Evolutionary conservation across 2,797 vertebrate species (phyloP).

Genomic region (Bradypodion ventrale): DNA sequence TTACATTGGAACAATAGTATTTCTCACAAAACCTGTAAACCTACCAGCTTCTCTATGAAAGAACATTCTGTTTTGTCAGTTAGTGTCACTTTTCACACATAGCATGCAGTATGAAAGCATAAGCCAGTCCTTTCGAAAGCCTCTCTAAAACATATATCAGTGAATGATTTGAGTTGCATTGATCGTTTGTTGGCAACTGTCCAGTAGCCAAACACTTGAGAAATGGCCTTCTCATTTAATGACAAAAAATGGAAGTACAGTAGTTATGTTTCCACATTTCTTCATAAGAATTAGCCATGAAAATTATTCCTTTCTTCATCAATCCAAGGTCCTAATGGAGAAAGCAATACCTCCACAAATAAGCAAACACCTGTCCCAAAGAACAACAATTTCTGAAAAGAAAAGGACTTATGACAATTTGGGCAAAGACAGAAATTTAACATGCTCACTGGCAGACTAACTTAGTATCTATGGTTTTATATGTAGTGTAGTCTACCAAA

Average conservation of each 20-base stretch:
- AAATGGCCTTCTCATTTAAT: conserved; percentile 4
- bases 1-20: not conserved
- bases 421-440: not conserved
- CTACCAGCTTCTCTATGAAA: conserved; percentile 40
- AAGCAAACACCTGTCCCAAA: conserved; percentile 21
- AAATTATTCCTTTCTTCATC: conserved; percentile 11
- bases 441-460: not conserved
- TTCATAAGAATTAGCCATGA: conserved; percentile 27
- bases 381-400: conserved; percentile 16
- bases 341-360: not conserved
- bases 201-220: conserved; percentile 38
- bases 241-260: conserved; percentile 39
- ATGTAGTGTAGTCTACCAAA: too few species aligned
- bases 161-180: conserved; percentile 46
- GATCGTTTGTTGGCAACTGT: conserved; percentile 30
- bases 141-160: conserved; percentile 32
- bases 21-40: conserved; percentile 40
- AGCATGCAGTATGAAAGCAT: conserved; percentile 30
- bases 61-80: conserved; percentile 53
- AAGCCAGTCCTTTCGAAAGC: conserved; percentile 26
- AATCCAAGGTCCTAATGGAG: conserved; percentile 7
- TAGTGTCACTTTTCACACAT: conserved; percentile 25
- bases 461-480: not conserved
- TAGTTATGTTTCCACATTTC: conserved; percentile 29
- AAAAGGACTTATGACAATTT: not conserved